Evolutionary conservation across 2,888 invertebrate species (phyloP), one percentile per base, ranked within the genome.

Genomic region (Thecophora atra): DNA sequence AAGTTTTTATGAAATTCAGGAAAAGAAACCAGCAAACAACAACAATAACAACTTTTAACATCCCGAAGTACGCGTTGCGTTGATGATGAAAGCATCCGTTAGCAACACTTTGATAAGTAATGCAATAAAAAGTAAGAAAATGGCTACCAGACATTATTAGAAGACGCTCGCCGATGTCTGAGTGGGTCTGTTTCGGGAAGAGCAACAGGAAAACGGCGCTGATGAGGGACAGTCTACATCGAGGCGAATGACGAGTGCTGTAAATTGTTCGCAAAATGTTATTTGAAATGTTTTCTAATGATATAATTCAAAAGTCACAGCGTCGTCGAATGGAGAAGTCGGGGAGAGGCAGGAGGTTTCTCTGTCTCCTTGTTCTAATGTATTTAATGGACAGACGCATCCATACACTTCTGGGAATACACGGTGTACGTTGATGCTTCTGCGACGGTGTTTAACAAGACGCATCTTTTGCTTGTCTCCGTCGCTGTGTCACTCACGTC

Each of bases 201-300:
- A 11, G 47, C 17, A 1, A 17, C 15, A 47, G 47, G 17, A 47
- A 5, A 17, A 17, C 11, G 15, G 8, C 28, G 0, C 28, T 4
- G 58, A 21, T 26, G 17, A 19, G 42, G 30, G 24, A 58, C 21
- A 8, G 26, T 44, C 44, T 13, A 44, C 21, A 19, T 37, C 24
- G 30, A 24, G 30, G n/a, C 28, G n/a, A 42, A 42, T 28, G 64
- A 64, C 47, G 47, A 64, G 52, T 52, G 17, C n/a, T n/a, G 21
- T 54, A 56, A 67, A 67, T 56, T 67, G 56, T 62, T 30, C 47
- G 62, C 51, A 21, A 62, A 70, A 70, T 70, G 30, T 62, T 47
- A 37, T 62, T 62, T 21, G 47, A 70, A 62, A 70, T 70, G 62
- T 51, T 62, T 70, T 13, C 54, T 42, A 67, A 67, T 67, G 67